Conservation (phyloP, 1,140 invertebrate genomes). For the Physella acuta region DNA sequence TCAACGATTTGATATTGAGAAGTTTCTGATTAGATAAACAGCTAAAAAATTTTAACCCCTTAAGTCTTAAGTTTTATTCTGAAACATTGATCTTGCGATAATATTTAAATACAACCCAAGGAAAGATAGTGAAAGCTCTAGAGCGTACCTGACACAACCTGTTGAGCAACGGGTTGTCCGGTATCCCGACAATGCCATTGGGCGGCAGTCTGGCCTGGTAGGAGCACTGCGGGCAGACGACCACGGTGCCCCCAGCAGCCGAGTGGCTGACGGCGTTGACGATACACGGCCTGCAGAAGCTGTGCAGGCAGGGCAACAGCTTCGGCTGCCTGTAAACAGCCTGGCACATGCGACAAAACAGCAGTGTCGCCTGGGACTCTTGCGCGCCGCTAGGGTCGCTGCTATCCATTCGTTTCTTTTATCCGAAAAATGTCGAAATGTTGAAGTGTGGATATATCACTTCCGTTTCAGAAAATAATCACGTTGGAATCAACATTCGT, state of each 20-base stretch:
- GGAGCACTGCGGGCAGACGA: conserved; percentile 31
- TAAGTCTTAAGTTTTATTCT: too few relatives aligned
- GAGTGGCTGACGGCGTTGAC: not conserved
- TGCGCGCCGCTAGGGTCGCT: not conserved
- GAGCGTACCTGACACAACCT: conserved; percentile 24
- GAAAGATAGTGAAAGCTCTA: too few relatives aligned
- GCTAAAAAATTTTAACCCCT: too few relatives aligned
- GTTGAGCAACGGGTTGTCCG: conserved; percentile 33
- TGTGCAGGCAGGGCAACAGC: conserved; percentile 43
- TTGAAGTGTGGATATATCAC: too few relatives aligned
- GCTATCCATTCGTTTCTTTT: too few relatives aligned
- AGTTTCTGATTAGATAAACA: too few relatives aligned
- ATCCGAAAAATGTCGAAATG: too few relatives aligned
- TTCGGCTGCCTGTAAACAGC: conserved; percentile 36
- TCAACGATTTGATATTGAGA: too few relatives aligned
- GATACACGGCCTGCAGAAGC: conserved; percentile 38
- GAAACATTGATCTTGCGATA: too few relatives aligned
- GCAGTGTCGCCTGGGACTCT: conserved; percentile 10
- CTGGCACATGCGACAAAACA: conserved; percentile 41
- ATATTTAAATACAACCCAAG: too few relatives aligned
- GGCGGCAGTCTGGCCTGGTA: conserved; percentile 14
- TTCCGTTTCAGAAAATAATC: too few relatives aligned
- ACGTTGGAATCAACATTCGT: too few relatives aligned
- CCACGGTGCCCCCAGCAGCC: not conserved
- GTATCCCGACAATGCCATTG: conserved; percentile 24